Percentiles rank a stretch among this genome's conserved stretches.
phyloP scores from a whole-genome alignment of 2,113 vertebrate genomes.

The Leptobrachium leishanense region DNA sequence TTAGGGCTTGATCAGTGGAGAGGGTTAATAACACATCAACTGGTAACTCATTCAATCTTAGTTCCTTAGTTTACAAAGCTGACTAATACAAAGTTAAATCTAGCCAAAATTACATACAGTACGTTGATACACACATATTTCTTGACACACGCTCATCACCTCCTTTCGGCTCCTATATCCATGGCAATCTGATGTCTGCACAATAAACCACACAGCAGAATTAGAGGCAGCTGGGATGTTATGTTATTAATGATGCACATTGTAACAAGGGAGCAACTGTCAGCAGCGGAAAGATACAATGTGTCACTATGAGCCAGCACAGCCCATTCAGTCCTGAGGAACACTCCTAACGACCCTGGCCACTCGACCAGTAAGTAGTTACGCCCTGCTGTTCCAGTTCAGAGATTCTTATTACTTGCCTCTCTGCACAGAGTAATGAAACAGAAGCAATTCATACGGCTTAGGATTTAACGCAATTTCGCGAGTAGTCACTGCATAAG shows the following conservation, averaged over 20 bases:
- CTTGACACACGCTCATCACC: no score
- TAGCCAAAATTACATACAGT: no score
- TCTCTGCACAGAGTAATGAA: slow-evolving; percentile 16
- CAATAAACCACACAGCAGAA: not conserved
- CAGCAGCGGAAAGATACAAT: slow-evolving; percentile 1
- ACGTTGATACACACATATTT: no score
- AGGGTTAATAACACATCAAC: no score
- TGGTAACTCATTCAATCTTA: no score
- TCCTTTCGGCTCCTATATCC: not conserved
- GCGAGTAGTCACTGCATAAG: not conserved
- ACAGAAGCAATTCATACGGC: slow-evolving; percentile 6
- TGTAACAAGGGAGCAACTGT: not conserved
- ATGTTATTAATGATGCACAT: not conserved
- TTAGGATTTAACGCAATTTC: not conserved
- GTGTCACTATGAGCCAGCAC: not conserved
- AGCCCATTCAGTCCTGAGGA: not conserved
- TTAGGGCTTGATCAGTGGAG: no score
- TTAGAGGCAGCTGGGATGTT: not conserved
- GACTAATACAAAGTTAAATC: no score
- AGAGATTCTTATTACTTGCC: slow-evolving; percentile 20
- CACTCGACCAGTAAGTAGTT: not conserved
- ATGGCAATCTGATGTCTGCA: not conserved
- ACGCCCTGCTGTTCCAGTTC: slow-evolving; percentile 1
- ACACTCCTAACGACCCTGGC: not conserved
- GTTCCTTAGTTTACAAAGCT: no score